These are phyloP conservation scores for Cephus sareptanus DNA, from an alignment of 2,888 invertebrate genomes.

Conservation along the genomic window DNA sequence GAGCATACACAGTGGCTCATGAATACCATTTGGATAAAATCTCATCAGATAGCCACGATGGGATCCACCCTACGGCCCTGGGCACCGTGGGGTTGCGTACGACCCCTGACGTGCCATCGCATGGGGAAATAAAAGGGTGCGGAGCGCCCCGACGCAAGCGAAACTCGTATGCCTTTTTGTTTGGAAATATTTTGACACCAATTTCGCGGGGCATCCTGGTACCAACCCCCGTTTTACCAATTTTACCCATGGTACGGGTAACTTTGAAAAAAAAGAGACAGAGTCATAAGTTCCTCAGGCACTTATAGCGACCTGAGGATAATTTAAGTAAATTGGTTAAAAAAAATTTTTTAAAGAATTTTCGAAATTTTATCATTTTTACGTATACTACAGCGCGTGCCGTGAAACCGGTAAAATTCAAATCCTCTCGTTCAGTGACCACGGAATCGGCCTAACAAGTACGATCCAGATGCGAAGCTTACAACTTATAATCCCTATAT, in stretches of 20 bases:
- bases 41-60: slow-evolving; percentile 43
- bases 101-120: not conserved
- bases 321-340: not conserved
- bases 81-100: not conserved
- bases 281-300: not conserved
- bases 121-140: slow-evolving; percentile 28
- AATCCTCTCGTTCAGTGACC: slow-evolving; percentile 39
- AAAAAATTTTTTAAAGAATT: too few relatives aligned
- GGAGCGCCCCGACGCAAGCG: not conserved
- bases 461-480: slow-evolving; percentile 45
- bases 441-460: slow-evolving; percentile 37
- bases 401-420: slow-evolving; percentile 21
- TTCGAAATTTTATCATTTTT: too few relatives aligned
- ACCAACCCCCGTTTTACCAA: not conserved
- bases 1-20: slow-evolving; percentile 40
- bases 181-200: slow-evolving; percentile 50
- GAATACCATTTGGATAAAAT: slow-evolving; percentile 61
- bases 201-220: slow-evolving; percentile 33
- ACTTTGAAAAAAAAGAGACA: not conserved
- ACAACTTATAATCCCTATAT: slow-evolving; percentile 59
- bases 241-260: not conserved
- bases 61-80: slow-evolving; percentile 13
- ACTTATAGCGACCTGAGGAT: not conserved
- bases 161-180: slow-evolving; percentile 28
- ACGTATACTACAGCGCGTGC: too few relatives aligned